Evolutionary conservation across 1,140 invertebrate genomes (phyloP), one percentile per base, ranked within the genome.

Genomic region (Drosophila grimshawi): DNA sequence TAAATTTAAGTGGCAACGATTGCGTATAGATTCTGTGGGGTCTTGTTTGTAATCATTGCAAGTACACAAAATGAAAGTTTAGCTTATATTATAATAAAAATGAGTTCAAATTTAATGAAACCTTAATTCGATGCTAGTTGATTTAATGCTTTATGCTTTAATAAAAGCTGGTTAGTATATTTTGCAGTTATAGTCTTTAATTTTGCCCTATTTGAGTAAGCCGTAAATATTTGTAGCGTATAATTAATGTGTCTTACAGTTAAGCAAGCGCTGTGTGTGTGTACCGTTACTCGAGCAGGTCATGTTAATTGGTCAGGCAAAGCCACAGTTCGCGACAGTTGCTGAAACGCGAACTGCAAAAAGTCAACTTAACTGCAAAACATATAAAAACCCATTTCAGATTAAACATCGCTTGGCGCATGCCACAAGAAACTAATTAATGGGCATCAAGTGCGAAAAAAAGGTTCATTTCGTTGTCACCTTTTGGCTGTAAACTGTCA

Each of bases 401-500:
- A 53, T 70, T 70, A 70, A 70, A 70, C 59, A 63, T 70, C 61
- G 60, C 51, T 64, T 65, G 52, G 29, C 41, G 77, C 81, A 80
- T 63, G 81, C 81, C 81, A 78, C 60, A 67, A 76, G 63, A 57
- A 29, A 62, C 30, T 62, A 80, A 80, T 83, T 80, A 83, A 83
- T 85, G 77, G 77, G 76, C 81, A 80, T 59, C 67, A 77, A 80
- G 81, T 77, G 81, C 77, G 59, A 52, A 52, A 49, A 81, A 85
- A 80, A 83, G 63, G 72, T 83, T 85, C 76, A 83, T 80, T 79
- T 79, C 69, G 48, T 37, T 53, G 46, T 30, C 49, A 53, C 6
- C 51, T 49, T 41, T 35, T 49, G 52, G 45, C 61, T 32, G 37
- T 70, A 70, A 70, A 70, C 59, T 62, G 66, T 69, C 57, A 62